Base-by-base conservation (phyloP, 2,888 invertebrate genomes). In the Chrysolina haemoptera region DNA sequence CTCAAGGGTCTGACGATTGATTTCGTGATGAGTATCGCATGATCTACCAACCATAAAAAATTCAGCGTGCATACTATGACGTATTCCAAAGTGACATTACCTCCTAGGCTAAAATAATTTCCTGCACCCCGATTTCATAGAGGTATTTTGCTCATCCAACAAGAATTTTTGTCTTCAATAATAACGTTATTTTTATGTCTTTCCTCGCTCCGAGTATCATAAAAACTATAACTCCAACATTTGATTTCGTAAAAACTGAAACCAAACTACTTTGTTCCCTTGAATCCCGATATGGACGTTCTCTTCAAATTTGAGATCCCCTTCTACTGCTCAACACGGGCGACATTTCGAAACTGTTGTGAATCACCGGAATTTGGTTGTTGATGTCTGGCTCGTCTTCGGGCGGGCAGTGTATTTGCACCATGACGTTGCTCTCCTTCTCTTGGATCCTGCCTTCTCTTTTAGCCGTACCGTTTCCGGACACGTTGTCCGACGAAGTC, bases 281-380 rank as follows among this genome's bases (percentile, higher is more conserved):
- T 27, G 18, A 43, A 53, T 67, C 53, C 35, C 35, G 50, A 43
- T 46, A 35, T 50, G 43, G 35, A 41, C 35, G 35, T 9, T 6
- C 48, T n/a, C 22, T n/a, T 65, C n/a, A 43, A 1, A 65, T 82
- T 74, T 83, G 83, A 67, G 83, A 83, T 22, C 84, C 84, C 48
- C 84, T 78, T 64, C 85, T 78, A 74, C 83, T 83, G 65, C 85
- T 85, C 66, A 85, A 76, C 16, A 85, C 84, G 1, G 85, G 85
- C 48, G 85, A 83, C 74, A 81, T 77, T 53, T 78, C 75, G 41
- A 81, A 59, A 50, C 53, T 74, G 18, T 74, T 80, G 16, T 68
- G 76, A 10, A 67, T 68, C 18, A 46, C 16, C 8, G 67, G 55
- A 16, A 74, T 62, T 16, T 75, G 69, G 9, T 68, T 65, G 27